Evolutionary conservation across 2,888 invertebrate species (phyloP).

Genomic region (Thera obeliscata): DNA sequence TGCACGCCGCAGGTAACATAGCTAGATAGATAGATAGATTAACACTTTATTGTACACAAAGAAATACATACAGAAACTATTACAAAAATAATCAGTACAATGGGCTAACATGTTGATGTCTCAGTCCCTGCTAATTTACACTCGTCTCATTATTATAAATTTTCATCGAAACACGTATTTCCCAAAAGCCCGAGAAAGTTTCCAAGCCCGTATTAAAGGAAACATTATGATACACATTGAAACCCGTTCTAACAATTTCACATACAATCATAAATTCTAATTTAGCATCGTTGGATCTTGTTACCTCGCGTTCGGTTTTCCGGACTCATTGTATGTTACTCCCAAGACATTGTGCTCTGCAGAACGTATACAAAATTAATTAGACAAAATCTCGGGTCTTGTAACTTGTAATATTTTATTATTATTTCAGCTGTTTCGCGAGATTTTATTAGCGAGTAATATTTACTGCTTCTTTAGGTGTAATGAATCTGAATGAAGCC

Average conservation of each 20-base stretch:
- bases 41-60: too few relatives aligned
- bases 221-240: conserved; percentile 70
- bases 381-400: conserved; percentile 80
- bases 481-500: conserved; percentile 77
- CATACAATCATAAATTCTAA: conserved; percentile 84
- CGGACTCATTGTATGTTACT: conserved; percentile 78
- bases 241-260: conserved; percentile 80
- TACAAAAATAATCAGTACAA: too few relatives aligned
- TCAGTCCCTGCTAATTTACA: too few relatives aligned
- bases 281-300: conserved; percentile 79
- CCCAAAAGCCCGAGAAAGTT: conserved; percentile 61
- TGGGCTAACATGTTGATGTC: too few relatives aligned
- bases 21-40: too few relatives aligned
- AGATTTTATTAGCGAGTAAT: conserved; percentile 79
- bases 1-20: too few relatives aligned
- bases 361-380: conserved; percentile 82
- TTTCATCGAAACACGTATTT: conserved; percentile 56
- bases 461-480: conserved; percentile 77
- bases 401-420: conserved; percentile 83
- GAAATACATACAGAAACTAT: too few relatives aligned
- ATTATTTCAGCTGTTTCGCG: conserved; percentile 76
- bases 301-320: conserved; percentile 78
- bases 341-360: conserved; percentile 80
- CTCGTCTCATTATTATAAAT: conserved; percentile 54
- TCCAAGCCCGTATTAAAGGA: conserved; percentile 60